Percentiles rank a stretch among this genome's conserved stretches.
These are phyloP conservation scores for Chymomyza fuscimana DNA, from an alignment of 2,888 invertebrate genomes.

Conservation along the genomic window DNA sequence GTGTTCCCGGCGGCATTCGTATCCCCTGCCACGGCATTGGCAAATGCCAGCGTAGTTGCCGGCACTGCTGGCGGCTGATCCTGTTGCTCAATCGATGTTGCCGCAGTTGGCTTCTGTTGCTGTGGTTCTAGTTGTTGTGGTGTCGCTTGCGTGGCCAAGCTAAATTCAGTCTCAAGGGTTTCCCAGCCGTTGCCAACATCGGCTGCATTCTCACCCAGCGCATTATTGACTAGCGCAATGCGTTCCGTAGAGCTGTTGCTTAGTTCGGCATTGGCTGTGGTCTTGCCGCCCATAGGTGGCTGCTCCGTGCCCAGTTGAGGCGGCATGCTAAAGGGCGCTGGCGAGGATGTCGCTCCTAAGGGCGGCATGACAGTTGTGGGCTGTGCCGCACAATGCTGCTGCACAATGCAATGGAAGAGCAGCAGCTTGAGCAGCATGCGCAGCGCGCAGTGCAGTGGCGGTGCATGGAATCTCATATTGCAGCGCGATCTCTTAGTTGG, in stretches of 20 bases:
- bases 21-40: constrained; percentile 57
- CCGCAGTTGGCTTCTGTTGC: constrained; percentile 49
- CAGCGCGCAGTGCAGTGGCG: constrained; percentile 42
- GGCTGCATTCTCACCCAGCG: constrained; percentile 14
- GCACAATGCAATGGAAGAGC: constrained; percentile 66
- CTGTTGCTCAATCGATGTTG: constrained; percentile 75
- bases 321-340: constrained; percentile 46
- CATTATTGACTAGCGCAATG: constrained; percentile 55
- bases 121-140: neutral
- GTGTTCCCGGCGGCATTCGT: constrained; percentile 24
- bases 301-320: constrained; percentile 21
- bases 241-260: constrained; percentile 18
- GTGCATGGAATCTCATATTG: constrained; percentile 47
- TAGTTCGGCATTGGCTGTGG: constrained; percentile 1
- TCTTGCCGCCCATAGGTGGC: too few relatives aligned
- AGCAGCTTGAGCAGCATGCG: constrained; percentile 65
- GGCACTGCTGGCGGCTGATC: constrained; percentile 73
- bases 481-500: too few relatives aligned
- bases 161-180: constrained; percentile 66
- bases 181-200: constrained; percentile 58
- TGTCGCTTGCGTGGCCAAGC: constrained; percentile 38
- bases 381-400: constrained; percentile 55
- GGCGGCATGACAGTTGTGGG: constrained; percentile 39
- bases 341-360: constrained; percentile 40
- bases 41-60: constrained; percentile 72